These are phyloP conservation scores for Heliopora coerulea DNA, from an alignment of 92 coral and sea anemone species.

Conservation along the genomic window DNA sequence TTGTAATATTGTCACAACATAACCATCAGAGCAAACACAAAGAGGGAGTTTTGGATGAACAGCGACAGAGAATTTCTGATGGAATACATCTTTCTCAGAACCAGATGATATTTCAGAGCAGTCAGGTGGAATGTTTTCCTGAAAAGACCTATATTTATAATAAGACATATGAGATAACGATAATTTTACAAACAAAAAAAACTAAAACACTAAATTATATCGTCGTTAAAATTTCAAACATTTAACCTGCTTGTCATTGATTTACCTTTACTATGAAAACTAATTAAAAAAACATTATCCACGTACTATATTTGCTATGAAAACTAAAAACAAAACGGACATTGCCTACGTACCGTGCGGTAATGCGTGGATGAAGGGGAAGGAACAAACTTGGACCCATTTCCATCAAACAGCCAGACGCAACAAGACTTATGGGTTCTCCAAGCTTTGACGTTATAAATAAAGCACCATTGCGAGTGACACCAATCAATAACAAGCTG, in stretches of 20 bases:
- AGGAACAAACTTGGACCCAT: constrained; percentile 82
- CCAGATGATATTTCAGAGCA: constrained; percentile 67
- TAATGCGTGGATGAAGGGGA: constrained; percentile 84
- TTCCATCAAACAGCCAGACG: constrained; percentile 65
- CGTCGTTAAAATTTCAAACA: no score
- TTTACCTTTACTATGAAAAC: no score
- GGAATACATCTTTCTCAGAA: constrained; percentile 69
- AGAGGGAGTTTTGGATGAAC: constrained; percentile 79
- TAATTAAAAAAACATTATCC: no score
- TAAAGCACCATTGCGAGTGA: constrained; percentile 89
- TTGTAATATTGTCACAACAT: constrained; percentile 83
- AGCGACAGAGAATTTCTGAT: constrained; percentile 81
- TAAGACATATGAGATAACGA: background rate
- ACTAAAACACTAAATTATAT: no score
- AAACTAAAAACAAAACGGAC: no score
- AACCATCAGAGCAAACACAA: constrained; percentile 88
- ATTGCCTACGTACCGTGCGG: constrained; percentile 64
- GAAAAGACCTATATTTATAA: constrained; percentile 27
- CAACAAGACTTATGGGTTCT: constrained; percentile 72
- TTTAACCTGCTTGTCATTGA: no score
- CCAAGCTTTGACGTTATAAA: constrained; percentile 80
- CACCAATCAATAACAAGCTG: constrained; percentile 70
- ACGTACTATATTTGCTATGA: no score
- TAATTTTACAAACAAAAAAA: no score
- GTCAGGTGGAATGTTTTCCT: constrained; percentile 52